Evolutionary conservation across 2,113 vertebrate genomes (phyloP).

Genomic region (Otus sunia): DNA sequence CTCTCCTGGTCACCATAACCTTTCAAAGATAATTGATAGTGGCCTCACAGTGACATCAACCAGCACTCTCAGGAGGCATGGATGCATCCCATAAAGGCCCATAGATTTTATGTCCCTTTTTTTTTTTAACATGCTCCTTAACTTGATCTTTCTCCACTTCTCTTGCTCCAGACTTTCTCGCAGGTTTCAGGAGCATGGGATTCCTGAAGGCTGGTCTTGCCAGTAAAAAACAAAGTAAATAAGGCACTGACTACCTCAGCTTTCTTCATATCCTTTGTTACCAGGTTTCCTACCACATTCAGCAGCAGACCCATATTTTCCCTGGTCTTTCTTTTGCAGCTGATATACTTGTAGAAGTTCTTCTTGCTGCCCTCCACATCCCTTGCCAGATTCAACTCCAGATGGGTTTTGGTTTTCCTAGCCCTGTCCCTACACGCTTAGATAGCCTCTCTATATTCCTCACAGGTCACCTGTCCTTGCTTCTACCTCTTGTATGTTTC

Average conservation of each 20-base stretch:
- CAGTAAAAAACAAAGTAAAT: not conserved
- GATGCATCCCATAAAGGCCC: not conserved
- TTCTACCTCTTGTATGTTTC: not conserved
- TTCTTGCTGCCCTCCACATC: not conserved
- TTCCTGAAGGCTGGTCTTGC: not conserved
- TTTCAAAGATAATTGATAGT: not conserved
- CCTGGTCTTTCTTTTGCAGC: not conserved
- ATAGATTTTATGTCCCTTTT: not conserved
- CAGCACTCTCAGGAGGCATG: not conserved
- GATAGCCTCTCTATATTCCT: not conserved
- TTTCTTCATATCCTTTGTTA: not conserved
- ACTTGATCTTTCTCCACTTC: not conserved
- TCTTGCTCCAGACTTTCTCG: not conserved
- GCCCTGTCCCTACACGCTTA: not conserved
- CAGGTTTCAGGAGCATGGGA: not conserved
- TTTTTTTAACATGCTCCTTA: not conserved
- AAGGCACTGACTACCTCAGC: not conserved
- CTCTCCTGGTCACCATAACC: not conserved
- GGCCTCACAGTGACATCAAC: not conserved
- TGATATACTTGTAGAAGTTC: not conserved
- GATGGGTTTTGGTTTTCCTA: not conserved
- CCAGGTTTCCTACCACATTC: not conserved
- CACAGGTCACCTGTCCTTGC: not conserved
- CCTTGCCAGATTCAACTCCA: not conserved
- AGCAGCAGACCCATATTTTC: not conserved